Evolutionary conservation across 2,797 vertebrate genomes (phyloP), one percentile per base, ranked within the genome.

Genomic region (Nannoperca australis): DNA sequence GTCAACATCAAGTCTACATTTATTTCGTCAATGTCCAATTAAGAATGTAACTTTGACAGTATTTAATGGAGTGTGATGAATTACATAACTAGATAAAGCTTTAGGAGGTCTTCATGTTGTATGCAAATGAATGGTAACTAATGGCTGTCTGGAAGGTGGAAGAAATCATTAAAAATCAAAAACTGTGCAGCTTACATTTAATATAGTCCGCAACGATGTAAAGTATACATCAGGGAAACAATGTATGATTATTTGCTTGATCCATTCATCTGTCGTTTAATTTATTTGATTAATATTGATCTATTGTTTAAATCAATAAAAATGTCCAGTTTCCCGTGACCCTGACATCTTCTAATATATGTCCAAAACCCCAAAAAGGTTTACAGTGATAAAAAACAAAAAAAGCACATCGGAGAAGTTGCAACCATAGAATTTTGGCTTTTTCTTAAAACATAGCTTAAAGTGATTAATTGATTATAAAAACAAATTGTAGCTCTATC

Each of bases 11-110:
- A 10, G 44, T 66, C 45, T n/a, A 44, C 22, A 56, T 45, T 66
- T 56, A 0, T 77, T 76, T 65, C n/a, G 15, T 58, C 14, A 27
- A 78, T 67, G 67, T 51, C 50, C 53, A 10, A 72, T 67, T 60
- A 2, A 3, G 20, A 70, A 5, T 59, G 17, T 50, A 49, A 14
- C 42, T 24, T 38, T 78, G 54, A 74, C 72, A 51, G 32, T 27
- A 60, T 70, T 55, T 51, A 72, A 30, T 68, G n/a, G 18, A 45
- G 8, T 55, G 51, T 80, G 58, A 81, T 62, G 38, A 45, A 76
- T 68, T 65, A 79, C 24, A 34, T 59, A 67, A 76, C 24, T 49
- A 76, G 70, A 66, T 27, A 13, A 50, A 72, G 42, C 61, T 69
- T 62, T 15, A 20, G 42, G 42, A 20, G 27, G 14, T 47, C 24